Evolutionary conservation across 2,113 vertebrate genomes (phyloP), one percentile per base, ranked within the genome.

Genomic region (Odobenus rosmarus): DNA sequence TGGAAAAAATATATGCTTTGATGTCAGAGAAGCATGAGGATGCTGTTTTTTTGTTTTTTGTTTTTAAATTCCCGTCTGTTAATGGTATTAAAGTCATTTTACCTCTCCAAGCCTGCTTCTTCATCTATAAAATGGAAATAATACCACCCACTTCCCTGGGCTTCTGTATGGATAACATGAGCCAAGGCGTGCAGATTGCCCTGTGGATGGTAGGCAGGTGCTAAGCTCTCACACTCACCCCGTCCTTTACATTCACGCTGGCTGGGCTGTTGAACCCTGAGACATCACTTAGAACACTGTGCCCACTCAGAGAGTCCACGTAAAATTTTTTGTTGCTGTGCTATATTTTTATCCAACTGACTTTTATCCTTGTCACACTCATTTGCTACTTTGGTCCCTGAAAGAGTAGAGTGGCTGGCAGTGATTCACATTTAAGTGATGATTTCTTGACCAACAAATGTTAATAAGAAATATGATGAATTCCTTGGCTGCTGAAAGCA

Each of bases 381-480:
- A 26, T 64, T 61, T 55, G 36, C 59, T 83, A 69, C 49, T 91
- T 64, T 21, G 24, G 8, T 88, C 14, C 18, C 49, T 59, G 12
- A 79, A 72, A 87, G 24, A 80, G 12, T 19, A 71, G 15, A 49
- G 28, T 36, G 3, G 13, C 79, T 85, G 64, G 24, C 71, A 85
- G 26, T 55, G 18, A 62, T 90, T 57, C 33, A 82, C 3, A 57
- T n/a, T 71, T 71, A 53, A 77, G 36, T 57, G 80, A 72, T 74
- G 18, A 67, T 55, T 96, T 95, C 49, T 90, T 93, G n/a, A 96
- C 92, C 85, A 85, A 88, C 5, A 55, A 87, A 81, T 88, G 62
- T 76, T 90, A 46, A 7, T 88, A 28, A 53, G 49, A 74, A 84
- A 93, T 76, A 28, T 36, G 15, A 64, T 96, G 67, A 46, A 36